Evolutionary conservation across 2,113 vertebrate species (phyloP).

Genomic region (Podilymbus podiceps): DNA sequence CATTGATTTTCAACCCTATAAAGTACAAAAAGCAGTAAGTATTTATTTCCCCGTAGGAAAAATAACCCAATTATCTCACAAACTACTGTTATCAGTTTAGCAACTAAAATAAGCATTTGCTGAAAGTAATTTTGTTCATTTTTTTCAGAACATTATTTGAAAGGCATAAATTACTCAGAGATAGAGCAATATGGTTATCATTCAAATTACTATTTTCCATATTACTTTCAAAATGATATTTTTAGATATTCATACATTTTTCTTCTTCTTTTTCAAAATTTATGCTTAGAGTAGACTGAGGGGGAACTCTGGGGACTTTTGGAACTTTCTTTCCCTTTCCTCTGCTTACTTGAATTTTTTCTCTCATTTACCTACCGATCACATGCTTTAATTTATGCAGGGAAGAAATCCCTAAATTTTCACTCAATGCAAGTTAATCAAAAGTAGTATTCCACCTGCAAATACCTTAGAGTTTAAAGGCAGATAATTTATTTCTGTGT

Average conservation of each 20-base stretch:
- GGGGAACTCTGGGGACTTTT: not conserved
- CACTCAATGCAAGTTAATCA: not conserved
- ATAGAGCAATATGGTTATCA: not conserved
- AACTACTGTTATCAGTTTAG: not conserved
- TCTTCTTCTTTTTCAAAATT: not conserved
- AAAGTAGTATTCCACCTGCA: not conserved
- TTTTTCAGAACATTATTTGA: constrained; percentile 20
- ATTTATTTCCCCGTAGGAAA: not conserved
- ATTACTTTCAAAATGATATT: not conserved
- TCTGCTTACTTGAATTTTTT: not conserved
- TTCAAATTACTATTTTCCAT: not conserved
- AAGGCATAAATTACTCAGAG: not conserved
- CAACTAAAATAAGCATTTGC: constrained; percentile 26
- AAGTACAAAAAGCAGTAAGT: not conserved
- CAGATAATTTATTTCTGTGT: not conserved
- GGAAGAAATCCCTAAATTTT: not conserved
- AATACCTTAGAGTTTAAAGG: not conserved
- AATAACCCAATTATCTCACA: constrained; percentile 10
- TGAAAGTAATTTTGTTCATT: not conserved
- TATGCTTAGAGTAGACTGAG: not conserved
- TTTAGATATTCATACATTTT: not conserved
- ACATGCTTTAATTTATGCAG: not conserved
- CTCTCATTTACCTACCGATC: not conserved
- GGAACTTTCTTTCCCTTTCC: not conserved
- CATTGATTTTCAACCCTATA: not conserved